Base-by-base conservation (phyloP, 1,140 invertebrate genomes). In the Batillaria attramentaria region DNA sequence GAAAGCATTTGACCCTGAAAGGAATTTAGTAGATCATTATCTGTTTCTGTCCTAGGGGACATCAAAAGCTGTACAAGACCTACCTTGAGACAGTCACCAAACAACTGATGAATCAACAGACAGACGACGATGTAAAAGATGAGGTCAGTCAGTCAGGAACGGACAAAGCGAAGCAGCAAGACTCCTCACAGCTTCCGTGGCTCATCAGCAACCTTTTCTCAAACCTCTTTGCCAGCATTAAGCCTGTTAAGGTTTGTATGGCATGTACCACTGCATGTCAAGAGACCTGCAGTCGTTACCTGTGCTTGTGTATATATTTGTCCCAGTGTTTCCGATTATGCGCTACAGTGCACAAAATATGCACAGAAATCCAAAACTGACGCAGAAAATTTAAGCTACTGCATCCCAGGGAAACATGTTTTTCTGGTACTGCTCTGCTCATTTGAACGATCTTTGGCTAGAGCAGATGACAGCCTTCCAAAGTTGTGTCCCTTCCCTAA, bases 31-130 rank as follows among this genome's bases (percentile, higher is more conserved):
- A 46, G 43, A 24, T n/a, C n/a, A n/a, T n/a, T n/a, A n/a, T n/a
- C n/a, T n/a, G n/a, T n/a, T n/a, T n/a, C n/a, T n/a, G n/a, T n/a
- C n/a, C n/a, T n/a, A n/a, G n/a, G n/a, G n/a, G n/a, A n/a, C 70
- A 72, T 28, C 41, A 72, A 4, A 43, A 46, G 70, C 70, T 72
- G 20, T 3, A 46, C 1, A 72, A 46, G 28, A 33, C 42, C 24
- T 72, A 46, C 41, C 70, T 72, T 41, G 70, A 72, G 8, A 16
- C 16, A 6, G 42, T 50, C 57, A 62, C 57, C 10, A n/a, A n/a
- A n/a, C n/a, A n/a, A n/a, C n/a, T 50, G 1, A 0, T 6, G 24
- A 31, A 10, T 1, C n/a, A 31, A 33, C 3, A 65, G 31, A 33
- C 33, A 65, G 62, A 0, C 31, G 31, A 31, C n/a, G n/a, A n/a